Evolutionary conservation across 2,113 vertebrate species (phyloP).

Genomic region (Pyrgilauda ruficollis): DNA sequence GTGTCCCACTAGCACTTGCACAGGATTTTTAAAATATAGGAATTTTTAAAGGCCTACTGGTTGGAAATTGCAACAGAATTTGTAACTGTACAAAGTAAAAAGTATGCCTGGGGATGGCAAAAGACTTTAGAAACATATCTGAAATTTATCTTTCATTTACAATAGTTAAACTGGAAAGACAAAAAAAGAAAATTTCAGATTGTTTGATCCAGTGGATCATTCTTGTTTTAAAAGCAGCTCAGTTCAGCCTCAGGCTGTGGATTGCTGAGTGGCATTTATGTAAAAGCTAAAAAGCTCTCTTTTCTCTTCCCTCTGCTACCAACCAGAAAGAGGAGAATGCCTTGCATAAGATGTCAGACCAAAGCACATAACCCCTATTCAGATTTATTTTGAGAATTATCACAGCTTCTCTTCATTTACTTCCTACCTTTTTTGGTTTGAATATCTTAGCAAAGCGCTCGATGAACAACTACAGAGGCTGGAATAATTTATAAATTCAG

Average conservation of each 20-base stretch:
- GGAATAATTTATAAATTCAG: neutral
- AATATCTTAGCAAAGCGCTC: neutral
- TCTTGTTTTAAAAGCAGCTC: neutral
- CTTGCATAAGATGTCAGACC: neutral
- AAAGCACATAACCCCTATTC: neutral
- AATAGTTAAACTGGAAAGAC: neutral
- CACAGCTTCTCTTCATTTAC: neutral
- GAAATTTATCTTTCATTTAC: neutral
- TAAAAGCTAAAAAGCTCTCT: neutral
- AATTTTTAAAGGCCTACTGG: neutral
- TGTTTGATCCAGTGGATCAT: neutral
- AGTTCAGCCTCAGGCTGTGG: neutral
- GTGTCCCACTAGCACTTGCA: neutral
- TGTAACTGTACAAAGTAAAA: neutral
- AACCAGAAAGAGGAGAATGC: neutral
- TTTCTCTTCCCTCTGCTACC: neutral
- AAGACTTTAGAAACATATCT: neutral
- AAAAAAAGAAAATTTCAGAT: neutral
- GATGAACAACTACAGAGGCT: neutral
- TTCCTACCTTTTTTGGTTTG: neutral
- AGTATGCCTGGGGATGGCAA: neutral
- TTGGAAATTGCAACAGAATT: neutral
- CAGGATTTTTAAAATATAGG: neutral
- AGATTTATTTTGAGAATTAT: neutral
- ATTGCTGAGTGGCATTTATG: neutral